Conservation (phyloP, 1,140 invertebrate species). For the Orchesella cincta region DNA sequence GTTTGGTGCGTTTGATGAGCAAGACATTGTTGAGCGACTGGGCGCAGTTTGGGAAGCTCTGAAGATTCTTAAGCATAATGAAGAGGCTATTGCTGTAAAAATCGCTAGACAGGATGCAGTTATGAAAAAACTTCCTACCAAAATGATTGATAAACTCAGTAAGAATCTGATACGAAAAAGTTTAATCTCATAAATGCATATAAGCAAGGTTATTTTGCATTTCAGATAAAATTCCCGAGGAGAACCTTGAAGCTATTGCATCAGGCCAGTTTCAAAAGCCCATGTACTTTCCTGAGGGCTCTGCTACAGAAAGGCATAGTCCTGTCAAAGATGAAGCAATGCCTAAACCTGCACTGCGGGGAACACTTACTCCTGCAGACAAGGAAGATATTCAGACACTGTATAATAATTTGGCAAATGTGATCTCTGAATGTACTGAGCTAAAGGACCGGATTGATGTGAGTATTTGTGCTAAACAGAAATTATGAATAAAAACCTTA, state of each 20-base stretch:
- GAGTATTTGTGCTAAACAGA: not conserved
- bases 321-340: constrained; percentile 15
- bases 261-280: not conserved
- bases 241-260: constrained; percentile 27
- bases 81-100: constrained; percentile 40
- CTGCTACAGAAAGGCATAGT: not conserved
- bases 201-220: not conserved
- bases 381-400: constrained; percentile 41
- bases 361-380: not conserved
- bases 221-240: constrained; percentile 37
- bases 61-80: constrained; percentile 43
- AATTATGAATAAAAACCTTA: not conserved
- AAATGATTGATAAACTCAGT: constrained; percentile 33
- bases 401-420: constrained; percentile 41
- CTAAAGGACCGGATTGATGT: constrained; percentile 38
- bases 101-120: constrained; percentile 39
- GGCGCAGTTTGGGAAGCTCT: constrained; percentile 46
- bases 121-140: constrained; percentile 37
- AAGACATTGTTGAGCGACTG: constrained; percentile 43
- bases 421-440: constrained; percentile 31
- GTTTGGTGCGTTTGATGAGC: constrained; percentile 40
- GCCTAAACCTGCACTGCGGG: not conserved
- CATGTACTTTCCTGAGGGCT: not conserved
- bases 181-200: not conserved
- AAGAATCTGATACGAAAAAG: not conserved